phyloP scores from a whole-genome alignment of 2,888 invertebrate genomes.

The Heliothis peltigera region DNA sequence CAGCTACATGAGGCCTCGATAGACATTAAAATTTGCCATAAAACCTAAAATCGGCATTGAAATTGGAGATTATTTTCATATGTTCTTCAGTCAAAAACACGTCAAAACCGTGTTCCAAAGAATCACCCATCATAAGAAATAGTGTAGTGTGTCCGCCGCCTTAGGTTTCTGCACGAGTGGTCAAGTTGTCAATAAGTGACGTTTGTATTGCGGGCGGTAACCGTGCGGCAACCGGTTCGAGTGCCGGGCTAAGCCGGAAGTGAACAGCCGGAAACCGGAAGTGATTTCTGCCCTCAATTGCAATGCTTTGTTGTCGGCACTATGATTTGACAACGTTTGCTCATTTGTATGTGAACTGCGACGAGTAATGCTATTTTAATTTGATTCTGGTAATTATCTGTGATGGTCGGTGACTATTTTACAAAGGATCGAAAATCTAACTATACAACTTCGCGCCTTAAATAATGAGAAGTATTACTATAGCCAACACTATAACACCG shows the following conservation, averaged over 20 bases:
- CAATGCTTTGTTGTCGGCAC: slow-evolving; percentile 51
- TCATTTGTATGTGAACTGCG: neutral
- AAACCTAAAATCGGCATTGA: no score
- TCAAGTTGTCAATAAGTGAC: slow-evolving; percentile 52
- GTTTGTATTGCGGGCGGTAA: slow-evolving; percentile 39
- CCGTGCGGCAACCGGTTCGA: slow-evolving; percentile 44
- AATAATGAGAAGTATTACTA: neutral
- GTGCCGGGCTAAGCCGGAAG: slow-evolving; percentile 44
- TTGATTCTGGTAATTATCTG: slow-evolving; percentile 12
- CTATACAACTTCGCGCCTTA: neutral
- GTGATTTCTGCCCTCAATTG: slow-evolving; percentile 52
- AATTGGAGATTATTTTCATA: no score
- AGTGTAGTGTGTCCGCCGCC: slow-evolving; percentile 7
- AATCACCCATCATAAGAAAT: no score
- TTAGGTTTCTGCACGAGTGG: slow-evolving; percentile 59
- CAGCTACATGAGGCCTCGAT: no score
- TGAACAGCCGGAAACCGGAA: slow-evolving; percentile 61
- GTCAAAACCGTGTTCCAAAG: no score
- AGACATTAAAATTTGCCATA: no score
- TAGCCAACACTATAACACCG: slow-evolving; percentile 2
- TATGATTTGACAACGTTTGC: slow-evolving; percentile 22
- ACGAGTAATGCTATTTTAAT: slow-evolving; percentile 25
- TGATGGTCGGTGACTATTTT: no score
- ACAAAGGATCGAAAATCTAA: neutral
- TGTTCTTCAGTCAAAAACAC: no score